Evolutionary conservation across 1,140 invertebrate species (phyloP).

Genomic region (Drosophila subpulchrella): DNA sequence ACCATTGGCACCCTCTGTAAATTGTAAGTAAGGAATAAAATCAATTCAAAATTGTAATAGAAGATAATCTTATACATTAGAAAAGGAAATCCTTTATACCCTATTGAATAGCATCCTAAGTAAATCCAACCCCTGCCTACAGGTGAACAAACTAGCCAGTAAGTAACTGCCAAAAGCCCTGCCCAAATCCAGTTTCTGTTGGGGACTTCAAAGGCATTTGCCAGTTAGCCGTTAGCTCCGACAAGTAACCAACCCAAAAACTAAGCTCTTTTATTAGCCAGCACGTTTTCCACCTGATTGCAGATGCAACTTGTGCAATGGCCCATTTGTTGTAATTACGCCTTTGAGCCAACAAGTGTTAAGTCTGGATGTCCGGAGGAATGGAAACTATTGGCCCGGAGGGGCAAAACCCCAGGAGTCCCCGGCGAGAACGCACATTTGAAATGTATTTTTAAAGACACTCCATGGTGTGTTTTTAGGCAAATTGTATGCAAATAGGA

Average conservation of each 20-base stretch:
- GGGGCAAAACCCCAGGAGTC: conserved; percentile 21
- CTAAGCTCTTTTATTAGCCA: conserved; percentile 72
- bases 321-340: conserved; percentile 81
- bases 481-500: conserved; percentile 83
- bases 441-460: conserved; percentile 82
- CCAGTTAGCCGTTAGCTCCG: conserved; percentile 45
- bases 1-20: conserved; percentile 95
- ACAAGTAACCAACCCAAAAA: conserved; percentile 31
- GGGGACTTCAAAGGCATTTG: conserved; percentile 65
- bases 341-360: conserved; percentile 82
- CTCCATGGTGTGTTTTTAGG: conserved; percentile 77
- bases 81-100: too few relatives aligned
- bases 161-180: conserved; percentile 28
- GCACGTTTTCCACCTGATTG: conserved; percentile 72
- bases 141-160: conserved; percentile 40
- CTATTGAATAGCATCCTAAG: not conserved
- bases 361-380: conserved; percentile 33
- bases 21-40: not conserved
- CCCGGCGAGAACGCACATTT: conserved; percentile 42
- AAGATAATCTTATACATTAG: too few relatives aligned
- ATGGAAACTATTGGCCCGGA: conserved; percentile 24
- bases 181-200: conserved; percentile 54
- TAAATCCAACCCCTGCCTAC: not conserved
- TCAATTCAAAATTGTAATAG: too few relatives aligned
- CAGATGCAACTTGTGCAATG: conserved; percentile 57